These are phyloP conservation scores for Pogona vitticeps DNA, from an alignment of 2,113 vertebrate genomes.

Conservation along the genomic window DNA sequence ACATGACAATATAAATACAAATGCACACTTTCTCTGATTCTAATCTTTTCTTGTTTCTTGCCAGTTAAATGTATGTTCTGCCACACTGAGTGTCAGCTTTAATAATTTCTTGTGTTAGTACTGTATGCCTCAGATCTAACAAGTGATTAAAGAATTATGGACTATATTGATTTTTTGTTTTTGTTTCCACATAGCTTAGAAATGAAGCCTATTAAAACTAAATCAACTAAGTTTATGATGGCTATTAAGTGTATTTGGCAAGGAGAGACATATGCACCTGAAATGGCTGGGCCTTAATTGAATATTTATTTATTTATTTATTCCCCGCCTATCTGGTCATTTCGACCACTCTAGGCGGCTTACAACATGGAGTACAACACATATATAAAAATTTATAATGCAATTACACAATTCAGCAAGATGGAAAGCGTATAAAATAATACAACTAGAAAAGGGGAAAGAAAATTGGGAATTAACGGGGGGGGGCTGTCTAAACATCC, in stretches of 20 bases:
- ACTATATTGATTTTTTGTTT: background rate
- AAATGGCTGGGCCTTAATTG: background rate
- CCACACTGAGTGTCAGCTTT: background rate
- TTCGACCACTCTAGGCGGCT: too few species aligned
- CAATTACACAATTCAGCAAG: too few species aligned
- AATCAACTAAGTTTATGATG: background rate
- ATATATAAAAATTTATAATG: too few species aligned
- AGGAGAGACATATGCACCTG: conserved; percentile 21
- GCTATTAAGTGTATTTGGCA: background rate
- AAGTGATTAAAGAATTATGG: conserved; percentile 12
- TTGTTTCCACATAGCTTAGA: conserved; percentile 13
- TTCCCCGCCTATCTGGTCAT: too few species aligned
- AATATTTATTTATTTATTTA: too few species aligned
- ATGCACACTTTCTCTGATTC: background rate
- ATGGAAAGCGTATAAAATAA: too few species aligned
- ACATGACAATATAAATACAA: background rate
- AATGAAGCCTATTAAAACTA: conserved; percentile 23
- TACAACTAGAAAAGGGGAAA: too few species aligned
- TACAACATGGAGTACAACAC: too few species aligned
- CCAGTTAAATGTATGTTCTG: background rate
- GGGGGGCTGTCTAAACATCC: too few species aligned
- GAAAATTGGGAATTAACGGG: too few species aligned
- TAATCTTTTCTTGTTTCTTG: background rate
- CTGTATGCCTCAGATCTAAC: background rate
- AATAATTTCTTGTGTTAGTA: background rate